Evolutionary conservation across 2,113 vertebrate genomes (phyloP).

Genomic region (Phalacrocorax pelagicus): DNA sequence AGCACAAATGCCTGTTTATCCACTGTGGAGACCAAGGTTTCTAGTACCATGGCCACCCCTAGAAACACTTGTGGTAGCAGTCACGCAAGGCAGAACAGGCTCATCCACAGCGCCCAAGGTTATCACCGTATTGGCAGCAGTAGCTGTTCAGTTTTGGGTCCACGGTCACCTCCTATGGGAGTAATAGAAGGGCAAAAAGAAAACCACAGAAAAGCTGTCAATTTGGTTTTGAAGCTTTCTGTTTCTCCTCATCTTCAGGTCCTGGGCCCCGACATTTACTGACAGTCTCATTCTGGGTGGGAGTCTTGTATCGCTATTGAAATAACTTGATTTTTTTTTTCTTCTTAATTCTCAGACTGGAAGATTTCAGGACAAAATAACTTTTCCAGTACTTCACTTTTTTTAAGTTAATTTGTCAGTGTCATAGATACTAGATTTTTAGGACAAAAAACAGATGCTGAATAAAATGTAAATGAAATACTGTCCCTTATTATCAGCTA

Average conservation of each 20-base stretch:
- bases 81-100: background rate
- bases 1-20: background rate
- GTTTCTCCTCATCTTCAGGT: background rate
- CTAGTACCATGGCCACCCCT: background rate
- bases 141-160: background rate
- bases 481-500: conserved; percentile 31
- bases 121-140: background rate
- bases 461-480: conserved; percentile 35
- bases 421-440: background rate
- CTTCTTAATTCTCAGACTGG: background rate
- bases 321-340: background rate
- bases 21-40: background rate
- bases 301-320: background rate
- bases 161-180: accelerated
- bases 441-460: conserved; percentile 22
- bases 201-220: background rate
- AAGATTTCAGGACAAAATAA: background rate
- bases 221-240: background rate
- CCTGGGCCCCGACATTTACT: background rate
- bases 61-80: background rate
- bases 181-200: background rate
- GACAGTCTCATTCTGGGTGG: background rate
- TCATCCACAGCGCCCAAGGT: background rate
- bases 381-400: background rate
- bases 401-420: background rate